Conservation (phyloP, 2,113 vertebrate genomes). For the Accipiter cooperii region DNA sequence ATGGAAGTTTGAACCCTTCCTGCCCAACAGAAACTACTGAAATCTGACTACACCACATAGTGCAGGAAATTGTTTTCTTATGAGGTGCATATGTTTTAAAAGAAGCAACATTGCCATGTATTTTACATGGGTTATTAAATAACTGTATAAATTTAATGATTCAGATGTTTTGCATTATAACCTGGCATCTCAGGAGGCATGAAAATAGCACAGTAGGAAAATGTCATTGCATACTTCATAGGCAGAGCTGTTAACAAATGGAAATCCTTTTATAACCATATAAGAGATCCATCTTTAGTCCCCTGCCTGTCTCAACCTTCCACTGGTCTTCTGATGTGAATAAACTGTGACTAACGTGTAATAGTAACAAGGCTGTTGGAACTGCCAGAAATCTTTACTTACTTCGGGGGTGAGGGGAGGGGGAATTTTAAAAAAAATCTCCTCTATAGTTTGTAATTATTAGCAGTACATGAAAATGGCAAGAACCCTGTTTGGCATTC, state of each 20-base stretch:
- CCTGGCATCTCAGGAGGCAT: slow-evolving; percentile 36
- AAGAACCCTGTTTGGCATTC: not conserved
- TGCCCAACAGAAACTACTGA: slow-evolving; percentile 24
- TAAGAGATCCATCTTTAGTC: slow-evolving; percentile 49
- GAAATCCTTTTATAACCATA: slow-evolving; percentile 56
- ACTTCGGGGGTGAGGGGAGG: not conserved
- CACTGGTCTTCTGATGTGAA: slow-evolving; percentile 48
- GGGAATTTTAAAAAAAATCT: not conserved
- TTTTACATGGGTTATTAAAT: slow-evolving; percentile 53
- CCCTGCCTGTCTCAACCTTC: slow-evolving; percentile 45
- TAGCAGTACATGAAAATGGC: not conserved
- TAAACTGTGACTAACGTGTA: slow-evolving; percentile 50
- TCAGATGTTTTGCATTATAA: slow-evolving; percentile 59
- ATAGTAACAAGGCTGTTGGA: slow-evolving; percentile 19
- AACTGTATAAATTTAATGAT: slow-evolving; percentile 57
- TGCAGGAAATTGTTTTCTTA: slow-evolving; percentile 57
- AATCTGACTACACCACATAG: slow-evolving; percentile 5
- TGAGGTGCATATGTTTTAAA: slow-evolving; percentile 44
- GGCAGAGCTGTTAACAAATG: slow-evolving; percentile 53
- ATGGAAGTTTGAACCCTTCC: not conserved
- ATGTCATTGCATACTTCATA: slow-evolving; percentile 29
- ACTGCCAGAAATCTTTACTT: slow-evolving; percentile 30
- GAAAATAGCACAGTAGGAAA: slow-evolving; percentile 38
- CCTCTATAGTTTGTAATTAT: not conserved
- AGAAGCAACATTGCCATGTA: not conserved